phyloP scores from a whole-genome alignment of 1,140 invertebrate genomes.

The Lasaia peninsularis region DNA sequence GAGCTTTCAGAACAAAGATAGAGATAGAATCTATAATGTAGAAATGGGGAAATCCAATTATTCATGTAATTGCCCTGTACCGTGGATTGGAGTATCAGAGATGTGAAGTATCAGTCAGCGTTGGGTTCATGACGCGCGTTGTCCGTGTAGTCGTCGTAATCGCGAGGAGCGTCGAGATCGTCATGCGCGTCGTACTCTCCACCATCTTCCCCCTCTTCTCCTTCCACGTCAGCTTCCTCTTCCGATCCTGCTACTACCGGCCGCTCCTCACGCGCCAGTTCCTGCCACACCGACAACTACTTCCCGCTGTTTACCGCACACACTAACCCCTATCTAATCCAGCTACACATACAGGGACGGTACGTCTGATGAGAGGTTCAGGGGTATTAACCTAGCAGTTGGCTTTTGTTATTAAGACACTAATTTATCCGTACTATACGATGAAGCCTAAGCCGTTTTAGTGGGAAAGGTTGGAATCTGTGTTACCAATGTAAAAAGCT shows the following conservation, averaged over 20 bases:
- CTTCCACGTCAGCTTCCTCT: slow-evolving; percentile 36
- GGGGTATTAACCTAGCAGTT: too few relatives aligned
- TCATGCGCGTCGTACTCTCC: slow-evolving; percentile 75
- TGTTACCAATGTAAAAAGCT: too few relatives aligned
- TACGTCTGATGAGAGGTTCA: too few relatives aligned
- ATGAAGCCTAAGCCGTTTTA: too few relatives aligned
- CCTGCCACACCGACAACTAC: slow-evolving; percentile 42
- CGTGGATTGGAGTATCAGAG: slow-evolving; percentile 3
- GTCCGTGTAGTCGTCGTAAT: slow-evolving; percentile 79
- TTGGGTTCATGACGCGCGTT: slow-evolving; percentile 49
- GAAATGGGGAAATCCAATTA: too few relatives aligned
- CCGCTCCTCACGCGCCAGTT: slow-evolving; percentile 47
- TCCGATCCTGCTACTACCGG: slow-evolving; percentile 33
- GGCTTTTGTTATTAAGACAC: too few relatives aligned
- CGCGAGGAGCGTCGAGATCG: slow-evolving; percentile 68
- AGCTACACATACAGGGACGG: too few relatives aligned
- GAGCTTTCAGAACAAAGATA: background rate
- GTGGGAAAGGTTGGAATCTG: too few relatives aligned
- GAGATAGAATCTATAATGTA: background rate
- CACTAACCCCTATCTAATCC: slow-evolving; percentile 10
- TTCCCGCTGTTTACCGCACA: slow-evolving; percentile 25
- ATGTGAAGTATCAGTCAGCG: slow-evolving; percentile 44
- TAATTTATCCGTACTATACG: too few relatives aligned
- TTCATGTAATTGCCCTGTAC: background rate
- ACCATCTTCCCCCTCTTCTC: slow-evolving; percentile 49